A percentile compares a stretch with the other conserved stretches of the same genome.
Conservation (phyloP, 2,888 invertebrate species). For the Coenonympha arcania region DNA sequence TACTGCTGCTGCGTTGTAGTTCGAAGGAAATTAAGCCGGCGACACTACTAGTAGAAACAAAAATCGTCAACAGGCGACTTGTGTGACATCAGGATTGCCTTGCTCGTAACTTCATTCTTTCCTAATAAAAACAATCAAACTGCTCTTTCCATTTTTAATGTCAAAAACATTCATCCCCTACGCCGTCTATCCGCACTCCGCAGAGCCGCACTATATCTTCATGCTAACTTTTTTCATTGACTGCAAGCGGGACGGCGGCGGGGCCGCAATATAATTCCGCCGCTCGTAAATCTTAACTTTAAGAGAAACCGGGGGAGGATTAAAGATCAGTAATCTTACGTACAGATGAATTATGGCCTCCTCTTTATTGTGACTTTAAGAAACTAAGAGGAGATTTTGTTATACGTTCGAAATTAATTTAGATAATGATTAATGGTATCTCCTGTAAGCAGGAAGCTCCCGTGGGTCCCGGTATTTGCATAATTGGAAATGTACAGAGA, state of each 20-base stretch:
- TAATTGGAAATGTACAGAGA: conserved; percentile 46
- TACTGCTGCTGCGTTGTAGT: too few species aligned
- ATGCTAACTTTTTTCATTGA: conserved; percentile 67
- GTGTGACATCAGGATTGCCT: not conserved
- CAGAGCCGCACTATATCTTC: conserved; percentile 32
- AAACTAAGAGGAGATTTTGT: conserved; percentile 73
- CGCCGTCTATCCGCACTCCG: conserved; percentile 30
- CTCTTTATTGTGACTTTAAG: conserved; percentile 75
- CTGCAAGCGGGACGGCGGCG: conserved; percentile 60
- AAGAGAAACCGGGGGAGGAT: conserved; percentile 79
- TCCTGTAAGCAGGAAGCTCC: conserved; percentile 49
- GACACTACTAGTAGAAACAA: too few species aligned
- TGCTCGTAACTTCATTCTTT: not conserved
- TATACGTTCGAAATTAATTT: conserved; percentile 73
- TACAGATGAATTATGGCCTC: conserved; percentile 80
- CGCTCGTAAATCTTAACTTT: conserved; percentile 82
- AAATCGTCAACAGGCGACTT: too few species aligned
- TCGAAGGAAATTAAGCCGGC: too few species aligned
- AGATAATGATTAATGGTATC: conserved; percentile 73
- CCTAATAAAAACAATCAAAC: not conserved
- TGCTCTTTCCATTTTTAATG: conserved; percentile 5
- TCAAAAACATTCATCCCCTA: conserved; percentile 22
- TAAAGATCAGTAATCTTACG: conserved; percentile 84
- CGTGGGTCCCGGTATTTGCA: conserved; percentile 57
- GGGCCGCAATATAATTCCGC: conserved; percentile 80